phyloP scores from a whole-genome alignment of 1,140 invertebrate species.

The Hirudo medicinalis region DNA sequence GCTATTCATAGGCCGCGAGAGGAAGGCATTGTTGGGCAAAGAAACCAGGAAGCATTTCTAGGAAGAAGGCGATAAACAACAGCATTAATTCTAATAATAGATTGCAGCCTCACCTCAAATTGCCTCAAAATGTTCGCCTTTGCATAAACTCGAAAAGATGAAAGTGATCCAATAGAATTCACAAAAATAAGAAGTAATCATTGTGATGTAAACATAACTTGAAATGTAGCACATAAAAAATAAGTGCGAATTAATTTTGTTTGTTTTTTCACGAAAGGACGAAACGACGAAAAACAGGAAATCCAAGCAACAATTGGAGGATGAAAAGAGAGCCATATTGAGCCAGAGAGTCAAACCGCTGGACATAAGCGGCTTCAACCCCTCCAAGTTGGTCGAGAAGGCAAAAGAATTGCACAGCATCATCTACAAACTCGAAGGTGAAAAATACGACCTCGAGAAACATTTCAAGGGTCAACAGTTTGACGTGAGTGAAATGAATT shows the following conservation, averaged over 20 bases:
- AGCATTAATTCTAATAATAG: no score
- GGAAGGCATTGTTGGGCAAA: no score
- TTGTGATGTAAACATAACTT: background rate
- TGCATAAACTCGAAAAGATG: no score
- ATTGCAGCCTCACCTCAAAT: no score
- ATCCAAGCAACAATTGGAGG: conserved; percentile 96
- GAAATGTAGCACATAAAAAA: background rate
- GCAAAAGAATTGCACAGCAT: conserved; percentile 84
- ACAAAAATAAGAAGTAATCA: background rate
- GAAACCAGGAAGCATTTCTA: no score
- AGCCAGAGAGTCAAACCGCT: conserved; percentile 88
- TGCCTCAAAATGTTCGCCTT: no score
- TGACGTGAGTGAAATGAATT: conserved; percentile 63
- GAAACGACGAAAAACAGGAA: conserved; percentile 53
- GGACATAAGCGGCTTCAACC: conserved; percentile 62
- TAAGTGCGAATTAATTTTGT: background rate
- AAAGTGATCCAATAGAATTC: background rate
- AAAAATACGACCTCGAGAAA: conserved; percentile 98
- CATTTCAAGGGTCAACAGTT: conserved; percentile 97
- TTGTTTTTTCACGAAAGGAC: conserved; percentile 2
- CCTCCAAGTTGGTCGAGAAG: conserved; percentile 70
- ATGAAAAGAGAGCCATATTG: conserved; percentile 93
- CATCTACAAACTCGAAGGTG: conserved; percentile 89
- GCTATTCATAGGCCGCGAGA: no score
- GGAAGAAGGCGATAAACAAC: no score